Base-by-base conservation (phyloP, 2,888 invertebrate genomes). In the Anthophora plumipes region DNA sequence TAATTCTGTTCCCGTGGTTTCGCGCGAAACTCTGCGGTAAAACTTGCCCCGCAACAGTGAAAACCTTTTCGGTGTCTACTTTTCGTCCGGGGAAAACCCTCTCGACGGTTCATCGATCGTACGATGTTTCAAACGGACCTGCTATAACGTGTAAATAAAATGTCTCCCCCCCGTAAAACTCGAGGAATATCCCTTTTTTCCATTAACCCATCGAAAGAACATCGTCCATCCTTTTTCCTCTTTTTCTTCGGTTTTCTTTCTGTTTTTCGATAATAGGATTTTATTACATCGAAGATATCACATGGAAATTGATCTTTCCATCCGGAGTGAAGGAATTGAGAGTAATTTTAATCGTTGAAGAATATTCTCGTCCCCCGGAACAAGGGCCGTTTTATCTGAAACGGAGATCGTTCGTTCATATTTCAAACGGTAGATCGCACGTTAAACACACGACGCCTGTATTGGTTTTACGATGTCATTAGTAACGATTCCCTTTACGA, bases 1-100 rank as follows among this genome's bases (percentile, higher is more conserved):
- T 89, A 90, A 90, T 91, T 89, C 89, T 85, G 87, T 90, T 87
- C 85, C 14, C 78, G 90, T 77, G 89, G 91, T 90, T 85, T 85
- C 77, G 83, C 79, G 73, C 81, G 87, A 77, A 86, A 83, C 84
- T 86, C 84, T 86, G 89, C 81, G 91, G 90, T 88, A 71, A 86
- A 89, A 91, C 86, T 90, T 90, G 78, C 82, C 70, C 86, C 87
- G 88, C 85, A 89, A 90, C 90, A 90, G 84, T 83, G 85, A 86
- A 90, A 90, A 88, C 90, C 89, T 91, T 90, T 91, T 88, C 88
- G 85, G 85, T 79, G 77, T 61, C 80, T 85, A 86, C 85, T 83
- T 88, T 89, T 88, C 82, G 82, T 83, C 72, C 25, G 1, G 39
- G 39, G 9, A 43, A 63, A 43, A 2, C 60, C 60, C 31, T n/a